These are phyloP conservation scores for Carassius auratus DNA, from an alignment of 2,113 vertebrate species.

Conservation along the genomic window DNA sequence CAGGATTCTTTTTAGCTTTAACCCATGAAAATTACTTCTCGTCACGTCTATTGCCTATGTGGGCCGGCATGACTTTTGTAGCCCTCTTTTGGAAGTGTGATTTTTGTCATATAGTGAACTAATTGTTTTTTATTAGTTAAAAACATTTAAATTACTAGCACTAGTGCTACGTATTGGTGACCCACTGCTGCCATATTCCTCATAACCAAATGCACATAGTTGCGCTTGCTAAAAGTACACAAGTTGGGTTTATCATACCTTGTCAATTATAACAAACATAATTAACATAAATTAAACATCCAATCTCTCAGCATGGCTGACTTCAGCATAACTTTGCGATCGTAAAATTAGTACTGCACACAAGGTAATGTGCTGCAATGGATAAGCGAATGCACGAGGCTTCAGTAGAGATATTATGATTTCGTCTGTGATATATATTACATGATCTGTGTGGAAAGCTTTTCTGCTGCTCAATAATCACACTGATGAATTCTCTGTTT, in stretches of 20 bases:
- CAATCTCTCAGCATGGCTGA: conserved; percentile 7
- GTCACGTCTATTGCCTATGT: not conserved
- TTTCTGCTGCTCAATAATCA: not conserved
- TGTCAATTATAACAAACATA: not conserved
- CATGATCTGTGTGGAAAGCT: not conserved
- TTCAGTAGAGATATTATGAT: not conserved
- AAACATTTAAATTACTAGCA: conserved; percentile 44
- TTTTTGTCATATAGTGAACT: conserved; percentile 40
- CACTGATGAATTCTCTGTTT: not conserved
- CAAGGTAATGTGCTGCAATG: not conserved
- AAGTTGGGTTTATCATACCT: conserved; percentile 7
- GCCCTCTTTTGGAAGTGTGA: not conserved
- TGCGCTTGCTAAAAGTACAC: not conserved
- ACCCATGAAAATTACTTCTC: not conserved
- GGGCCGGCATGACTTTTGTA: not conserved
- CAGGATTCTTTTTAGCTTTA: no score
- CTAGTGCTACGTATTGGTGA: no score
- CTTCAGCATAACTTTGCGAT: conserved; percentile 19
- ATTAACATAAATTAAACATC: not conserved
- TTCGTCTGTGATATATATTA: not conserved
- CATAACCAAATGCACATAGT: conserved; percentile 23
- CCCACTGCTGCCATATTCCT: not conserved
- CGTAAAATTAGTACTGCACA: conserved; percentile 42
- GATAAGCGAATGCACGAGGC: not conserved
- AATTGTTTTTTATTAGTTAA: conserved; percentile 48